Evolutionary conservation across 1,140 invertebrate species (phyloP).

Genomic region (Popillia japonica): DNA sequence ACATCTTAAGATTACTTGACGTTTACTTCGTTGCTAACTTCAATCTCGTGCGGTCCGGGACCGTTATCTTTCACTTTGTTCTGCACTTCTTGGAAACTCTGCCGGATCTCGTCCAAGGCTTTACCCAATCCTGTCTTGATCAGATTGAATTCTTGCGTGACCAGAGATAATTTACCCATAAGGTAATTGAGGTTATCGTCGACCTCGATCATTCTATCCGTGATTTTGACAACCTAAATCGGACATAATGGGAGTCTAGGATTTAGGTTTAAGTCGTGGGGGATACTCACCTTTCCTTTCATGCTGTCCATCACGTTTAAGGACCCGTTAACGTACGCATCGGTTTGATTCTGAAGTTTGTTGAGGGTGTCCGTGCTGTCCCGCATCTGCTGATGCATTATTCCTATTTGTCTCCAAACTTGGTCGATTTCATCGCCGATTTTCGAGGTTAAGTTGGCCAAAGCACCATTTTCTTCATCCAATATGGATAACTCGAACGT

Average conservation of each 20-base stretch:
- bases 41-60: slow-evolving; percentile 58
- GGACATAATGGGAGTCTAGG: too few species aligned
- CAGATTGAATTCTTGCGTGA: slow-evolving; percentile 86
- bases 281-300: slow-evolving; percentile 74
- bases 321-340: slow-evolving; percentile 83
- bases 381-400: slow-evolving; percentile 85
- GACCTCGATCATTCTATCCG: slow-evolving; percentile 80
- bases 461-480: slow-evolving; percentile 75
- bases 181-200: slow-evolving; percentile 87
- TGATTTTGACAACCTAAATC: slow-evolving; percentile 76
- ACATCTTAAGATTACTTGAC: not conserved
- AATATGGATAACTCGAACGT: slow-evolving; percentile 74
- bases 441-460: slow-evolving; percentile 78
- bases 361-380: slow-evolving; percentile 78
- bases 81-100: slow-evolving; percentile 72
- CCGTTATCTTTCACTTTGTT: slow-evolving; percentile 63
- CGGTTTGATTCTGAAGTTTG: slow-evolving; percentile 80
- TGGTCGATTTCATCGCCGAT: slow-evolving; percentile 85
- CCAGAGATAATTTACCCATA: slow-evolving; percentile 78
- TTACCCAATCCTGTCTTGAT: slow-evolving; percentile 79
- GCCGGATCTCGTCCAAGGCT: slow-evolving; percentile 76
- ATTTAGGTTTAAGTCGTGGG: too few species aligned
- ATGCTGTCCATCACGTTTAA: slow-evolving; percentile 81
- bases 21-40: slow-evolving; percentile 22
- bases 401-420: slow-evolving; percentile 87